These are phyloP conservation scores for Lathronympha strigana DNA, from an alignment of 2,888 invertebrate genomes.

Conservation along the genomic window DNA sequence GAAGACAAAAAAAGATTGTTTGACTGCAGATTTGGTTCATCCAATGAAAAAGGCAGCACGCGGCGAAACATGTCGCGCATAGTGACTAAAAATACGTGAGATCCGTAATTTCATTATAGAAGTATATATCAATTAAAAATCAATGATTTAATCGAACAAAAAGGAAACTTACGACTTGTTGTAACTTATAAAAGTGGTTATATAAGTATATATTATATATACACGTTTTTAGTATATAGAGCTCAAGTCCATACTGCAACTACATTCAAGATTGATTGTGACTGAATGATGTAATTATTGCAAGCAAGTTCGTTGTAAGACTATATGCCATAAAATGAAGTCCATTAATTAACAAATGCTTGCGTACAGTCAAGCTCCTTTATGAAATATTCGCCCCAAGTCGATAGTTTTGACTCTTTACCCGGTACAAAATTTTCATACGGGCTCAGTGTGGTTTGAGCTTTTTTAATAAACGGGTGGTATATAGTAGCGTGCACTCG, in stretches of 20 bases:
- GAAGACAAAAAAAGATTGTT: too few species aligned
- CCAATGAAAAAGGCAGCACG: too few species aligned
- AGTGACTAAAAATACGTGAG: too few species aligned
- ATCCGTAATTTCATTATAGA: too few species aligned
- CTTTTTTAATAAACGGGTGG: constrained; percentile 22
- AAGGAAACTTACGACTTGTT: not conserved
- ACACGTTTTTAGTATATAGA: not conserved
- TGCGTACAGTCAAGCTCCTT: not conserved
- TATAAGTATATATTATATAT: too few species aligned
- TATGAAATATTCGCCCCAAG: too few species aligned
- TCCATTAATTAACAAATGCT: not conserved
- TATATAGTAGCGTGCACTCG: constrained; percentile 21
- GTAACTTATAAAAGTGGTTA: constrained; percentile 3
- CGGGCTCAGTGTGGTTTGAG: not conserved
- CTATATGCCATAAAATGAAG: not conserved
- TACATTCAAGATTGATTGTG: not conserved
- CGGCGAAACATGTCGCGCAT: too few species aligned
- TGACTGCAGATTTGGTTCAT: too few species aligned
- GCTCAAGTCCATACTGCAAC: not conserved
- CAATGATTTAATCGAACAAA: too few species aligned
- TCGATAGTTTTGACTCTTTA: not conserved
- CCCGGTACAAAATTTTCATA: not conserved
- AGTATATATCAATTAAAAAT: too few species aligned
- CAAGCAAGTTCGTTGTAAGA: too few species aligned
- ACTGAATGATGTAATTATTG: too few species aligned